Conservation (phyloP, 1,140 invertebrate species). For the Macrocentrus cingulum region DNA sequence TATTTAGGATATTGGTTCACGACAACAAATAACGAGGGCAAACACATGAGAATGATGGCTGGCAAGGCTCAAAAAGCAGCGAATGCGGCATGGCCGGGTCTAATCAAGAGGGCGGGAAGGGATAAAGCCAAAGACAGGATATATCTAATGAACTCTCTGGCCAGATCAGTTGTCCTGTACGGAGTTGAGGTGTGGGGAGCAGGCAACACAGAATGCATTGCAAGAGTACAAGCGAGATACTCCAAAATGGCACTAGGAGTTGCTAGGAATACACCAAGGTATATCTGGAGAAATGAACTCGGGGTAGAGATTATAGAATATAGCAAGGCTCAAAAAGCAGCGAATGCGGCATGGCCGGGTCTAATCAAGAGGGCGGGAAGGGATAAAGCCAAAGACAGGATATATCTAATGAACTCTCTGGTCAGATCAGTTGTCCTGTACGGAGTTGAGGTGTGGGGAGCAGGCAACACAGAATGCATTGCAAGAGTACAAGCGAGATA, state of each 20-base stretch:
- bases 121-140: not conserved
- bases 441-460: conserved; percentile 21
- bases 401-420: conserved; percentile 13
- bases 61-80: conserved; percentile 19
- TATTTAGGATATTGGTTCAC: conserved; percentile 13
- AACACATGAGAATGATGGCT: not conserved
- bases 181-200: conserved; percentile 22
- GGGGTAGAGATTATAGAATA: not conserved
- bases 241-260: conserved; percentile 8
- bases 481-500: not conserved
- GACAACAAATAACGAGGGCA: not conserved
- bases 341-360: not conserved
- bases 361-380: not conserved
- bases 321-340: not conserved
- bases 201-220: not conserved
- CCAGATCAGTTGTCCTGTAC: conserved; percentile 11
- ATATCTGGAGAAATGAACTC: conserved; percentile 9
- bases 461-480: conserved; percentile 1
- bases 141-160: conserved; percentile 10
- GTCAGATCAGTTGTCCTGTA: conserved; percentile 13
- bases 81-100: conserved; percentile 22
- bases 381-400: not conserved
- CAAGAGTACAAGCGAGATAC: not conserved
- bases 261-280: not conserved
- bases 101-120: not conserved